Conservation (phyloP, 2,888 invertebrate genomes). For the Thera obeliscata region DNA sequence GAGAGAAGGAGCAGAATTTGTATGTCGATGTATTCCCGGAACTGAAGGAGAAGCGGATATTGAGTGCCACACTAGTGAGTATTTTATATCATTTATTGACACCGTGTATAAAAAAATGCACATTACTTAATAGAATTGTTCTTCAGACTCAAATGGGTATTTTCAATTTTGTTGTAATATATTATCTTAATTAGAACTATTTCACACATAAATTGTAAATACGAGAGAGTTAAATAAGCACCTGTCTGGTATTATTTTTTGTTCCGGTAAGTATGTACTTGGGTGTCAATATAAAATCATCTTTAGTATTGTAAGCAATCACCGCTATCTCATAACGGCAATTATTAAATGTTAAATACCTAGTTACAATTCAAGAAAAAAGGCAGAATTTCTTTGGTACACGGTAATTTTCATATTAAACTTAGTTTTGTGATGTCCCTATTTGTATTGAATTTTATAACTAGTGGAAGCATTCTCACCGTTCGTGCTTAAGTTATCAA, state of each 20-base stretch:
- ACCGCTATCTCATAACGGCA: conserved; percentile 33
- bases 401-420: conserved; percentile 14
- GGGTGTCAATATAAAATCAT: conserved; percentile 23
- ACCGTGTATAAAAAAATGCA: conserved; percentile 80
- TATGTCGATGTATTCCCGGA: conserved; percentile 91
- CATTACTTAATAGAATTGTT: conserved; percentile 43
- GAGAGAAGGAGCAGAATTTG: conserved; percentile 92
- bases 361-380: conserved; percentile 4
- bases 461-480: conserved; percentile 86
- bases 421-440: conserved; percentile 42
- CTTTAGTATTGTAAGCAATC: conserved; percentile 16
- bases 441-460: conserved; percentile 39
- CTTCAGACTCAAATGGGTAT: conserved; percentile 10
- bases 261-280: conserved; percentile 16
- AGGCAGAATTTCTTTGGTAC: conserved; percentile 8
- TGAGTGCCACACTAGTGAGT: conserved; percentile 87
- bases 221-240: conserved; percentile 44
- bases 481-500: conserved; percentile 82
- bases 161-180: conserved; percentile 19
- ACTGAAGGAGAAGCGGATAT: conserved; percentile 89
- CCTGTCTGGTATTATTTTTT: conserved; percentile 5
- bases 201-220: conserved; percentile 51
- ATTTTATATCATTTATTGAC: conserved; percentile 49
- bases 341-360: conserved; percentile 2
- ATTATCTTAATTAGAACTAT: not conserved